Evolutionary conservation across 2,797 vertebrate genomes (phyloP).

Genomic region (Aphelocoma californica): DNA sequence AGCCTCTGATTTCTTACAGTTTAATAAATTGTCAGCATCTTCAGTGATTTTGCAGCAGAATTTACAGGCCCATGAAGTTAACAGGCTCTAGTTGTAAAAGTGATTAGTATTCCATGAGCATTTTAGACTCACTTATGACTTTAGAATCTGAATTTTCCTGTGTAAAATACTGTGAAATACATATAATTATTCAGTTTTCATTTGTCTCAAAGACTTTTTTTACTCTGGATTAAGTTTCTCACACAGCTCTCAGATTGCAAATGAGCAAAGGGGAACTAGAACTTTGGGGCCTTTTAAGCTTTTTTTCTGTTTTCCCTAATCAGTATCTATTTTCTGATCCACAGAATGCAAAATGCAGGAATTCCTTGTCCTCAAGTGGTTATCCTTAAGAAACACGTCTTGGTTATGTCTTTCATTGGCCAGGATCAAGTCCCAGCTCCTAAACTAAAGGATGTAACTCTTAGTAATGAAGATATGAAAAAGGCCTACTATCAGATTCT

Average conservation of each 20-base stretch:
- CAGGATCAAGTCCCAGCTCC: slow-evolving; percentile 91
- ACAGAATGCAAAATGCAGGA: slow-evolving; percentile 90
- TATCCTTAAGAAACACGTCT: slow-evolving; percentile 91
- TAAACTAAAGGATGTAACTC: slow-evolving; percentile 89
- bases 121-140: background rate
- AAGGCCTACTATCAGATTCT: slow-evolving; percentile 87
- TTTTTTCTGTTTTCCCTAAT: background rate
- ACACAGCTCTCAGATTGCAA: background rate
- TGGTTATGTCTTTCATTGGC: slow-evolving; percentile 98
- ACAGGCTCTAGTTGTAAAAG: background rate
- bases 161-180: background rate
- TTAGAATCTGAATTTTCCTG: background rate
- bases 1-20: background rate
- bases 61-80: background rate
- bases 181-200: background rate
- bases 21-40: background rate
- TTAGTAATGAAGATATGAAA: slow-evolving; percentile 86
- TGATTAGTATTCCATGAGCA: background rate
- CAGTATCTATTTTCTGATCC: slow-evolving; percentile 15
- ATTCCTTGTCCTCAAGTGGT: slow-evolving; percentile 92
- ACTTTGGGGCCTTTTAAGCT: background rate
- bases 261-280: background rate
- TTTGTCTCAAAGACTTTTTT: background rate
- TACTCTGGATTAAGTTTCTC: background rate
- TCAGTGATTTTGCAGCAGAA: background rate